Evolutionary conservation across 2,113 vertebrate species (phyloP).

Genomic region (Xiphophorus hellerii): DNA sequence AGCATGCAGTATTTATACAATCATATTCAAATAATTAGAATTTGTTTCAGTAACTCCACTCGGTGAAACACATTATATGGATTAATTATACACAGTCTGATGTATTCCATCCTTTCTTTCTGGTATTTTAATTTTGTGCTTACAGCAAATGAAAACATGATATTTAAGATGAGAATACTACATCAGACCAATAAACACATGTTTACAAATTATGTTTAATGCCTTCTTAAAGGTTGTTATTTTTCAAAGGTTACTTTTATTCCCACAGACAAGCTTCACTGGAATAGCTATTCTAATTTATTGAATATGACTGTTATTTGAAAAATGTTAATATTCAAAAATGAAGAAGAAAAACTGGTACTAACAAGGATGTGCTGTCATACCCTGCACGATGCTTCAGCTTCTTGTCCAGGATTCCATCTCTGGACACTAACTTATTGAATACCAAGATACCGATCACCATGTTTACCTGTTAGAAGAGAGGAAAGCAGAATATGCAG

Average conservation of each 20-base stretch:
- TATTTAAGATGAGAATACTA: neutral
- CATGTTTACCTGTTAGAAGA: slow-evolving; percentile 94
- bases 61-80: no score
- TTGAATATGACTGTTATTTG: slow-evolving; percentile 27
- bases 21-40: neutral
- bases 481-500: neutral
- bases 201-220: neutral
- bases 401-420: slow-evolving; percentile 99
- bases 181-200: neutral
- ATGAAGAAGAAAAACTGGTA: slow-evolving; percentile 63
- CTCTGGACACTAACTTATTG: slow-evolving; percentile 99
- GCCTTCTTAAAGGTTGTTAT: neutral
- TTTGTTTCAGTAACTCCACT: no score
- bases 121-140: neutral
- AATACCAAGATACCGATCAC: slow-evolving; percentile 99
- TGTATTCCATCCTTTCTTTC: neutral
- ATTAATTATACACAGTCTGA: neutral
- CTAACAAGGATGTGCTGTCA: slow-evolving; percentile 81
- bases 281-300: neutral
- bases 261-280: neutral
- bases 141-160: neutral
- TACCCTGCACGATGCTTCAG: slow-evolving; percentile 99
- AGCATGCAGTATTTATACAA: slow-evolving; percentile 31
- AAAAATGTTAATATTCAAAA: slow-evolving; percentile 31
- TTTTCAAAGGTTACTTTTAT: neutral